Base-by-base conservation (phyloP, 2,797 vertebrate species). In the Moxostoma hubbsi region DNA sequence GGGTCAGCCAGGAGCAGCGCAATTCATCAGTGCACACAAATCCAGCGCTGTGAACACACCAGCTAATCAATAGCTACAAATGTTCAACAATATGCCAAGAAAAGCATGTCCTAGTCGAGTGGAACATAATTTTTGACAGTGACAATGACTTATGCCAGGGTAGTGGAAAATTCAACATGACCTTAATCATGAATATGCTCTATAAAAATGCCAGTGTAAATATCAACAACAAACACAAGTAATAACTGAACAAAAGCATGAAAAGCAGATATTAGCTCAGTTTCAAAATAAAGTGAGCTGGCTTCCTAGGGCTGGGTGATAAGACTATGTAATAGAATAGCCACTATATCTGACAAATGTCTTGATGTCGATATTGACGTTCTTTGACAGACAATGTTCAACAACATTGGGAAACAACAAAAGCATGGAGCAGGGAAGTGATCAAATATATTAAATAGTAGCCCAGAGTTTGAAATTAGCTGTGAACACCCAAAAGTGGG, bases 11-110 rank as follows among this genome's bases (percentile, higher is more conserved):
- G 53, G 11, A 70, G 47, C 65, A 24, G 75, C 50, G 2, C 43
- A 53, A 53, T 68, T 18, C 10, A 62, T 75, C 81, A 66, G 47
- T 49, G 55, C 70, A 50, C 78, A 62, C 5, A 62, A 61, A 55
- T 69, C 45, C 10, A 63, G 54, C 47, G 57, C 49, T 16, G 9
- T 61, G 2, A 62, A 8, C 6, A 45, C 51, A 16, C 46, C 49
- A 53, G 5, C 49, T 62, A 83, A 83, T 83, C 80, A 70, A 82
- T 80, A 78, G 66, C 61, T 46, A 74, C 73, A 74, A 80, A 83
- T 79, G 72, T 83, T 79, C 50, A 73, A 76, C 76, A 43, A 66
- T 50, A 53, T 54, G 65, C 18, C 50, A 65, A 67, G 78, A 69
- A 55, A 71, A 76, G 69, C 11, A 54, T 63, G 64, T 64, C 45